Evolutionary conservation across 2,113 vertebrate species (phyloP).

Genomic region (Anarrhichthys ocellatus): DNA sequence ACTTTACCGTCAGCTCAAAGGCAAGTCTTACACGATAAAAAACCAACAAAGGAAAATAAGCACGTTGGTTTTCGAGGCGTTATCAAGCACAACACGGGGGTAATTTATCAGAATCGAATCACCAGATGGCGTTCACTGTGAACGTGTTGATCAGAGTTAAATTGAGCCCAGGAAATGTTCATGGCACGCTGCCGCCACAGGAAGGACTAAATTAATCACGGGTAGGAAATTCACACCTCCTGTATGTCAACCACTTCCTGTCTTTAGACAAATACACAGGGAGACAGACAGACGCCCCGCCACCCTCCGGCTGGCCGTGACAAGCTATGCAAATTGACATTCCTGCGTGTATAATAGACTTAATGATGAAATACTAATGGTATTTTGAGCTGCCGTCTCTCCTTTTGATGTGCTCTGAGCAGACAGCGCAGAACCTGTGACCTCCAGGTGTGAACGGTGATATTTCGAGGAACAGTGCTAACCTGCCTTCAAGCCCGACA

Average conservation of each 20-base stretch:
- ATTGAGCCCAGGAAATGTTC: constrained; percentile 52
- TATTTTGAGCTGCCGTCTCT: constrained; percentile 55
- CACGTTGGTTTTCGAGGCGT: constrained; percentile 29
- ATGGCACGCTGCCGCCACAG: constrained; percentile 49
- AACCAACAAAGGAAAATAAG: constrained; percentile 45
- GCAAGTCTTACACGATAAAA: constrained; percentile 30
- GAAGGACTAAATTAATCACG: constrained; percentile 66
- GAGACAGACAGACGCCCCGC: constrained; percentile 59
- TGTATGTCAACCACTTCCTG: constrained; percentile 68
- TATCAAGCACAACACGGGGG: constrained; percentile 40
- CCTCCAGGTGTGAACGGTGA: constrained; percentile 61
- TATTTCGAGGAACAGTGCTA: constrained; percentile 45
- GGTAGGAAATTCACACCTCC: constrained; percentile 75
- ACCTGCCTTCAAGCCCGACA: constrained; percentile 8
- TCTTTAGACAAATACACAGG: constrained; percentile 62
- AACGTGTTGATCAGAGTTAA: constrained; percentile 65
- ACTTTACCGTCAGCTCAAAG: constrained; percentile 17
- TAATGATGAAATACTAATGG: constrained; percentile 67
- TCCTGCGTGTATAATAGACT: constrained; percentile 55
- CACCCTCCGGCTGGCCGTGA: constrained; percentile 61
- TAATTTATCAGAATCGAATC: constrained; percentile 64
- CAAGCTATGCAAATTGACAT: constrained; percentile 74
- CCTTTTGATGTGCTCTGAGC: constrained; percentile 48
- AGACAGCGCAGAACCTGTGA: constrained; percentile 57
- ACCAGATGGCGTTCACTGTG: constrained; percentile 52